Evolutionary conservation across 2,113 vertebrate species (phyloP), one percentile per base, ranked within the genome.

Genomic region (Merops nubicus): DNA sequence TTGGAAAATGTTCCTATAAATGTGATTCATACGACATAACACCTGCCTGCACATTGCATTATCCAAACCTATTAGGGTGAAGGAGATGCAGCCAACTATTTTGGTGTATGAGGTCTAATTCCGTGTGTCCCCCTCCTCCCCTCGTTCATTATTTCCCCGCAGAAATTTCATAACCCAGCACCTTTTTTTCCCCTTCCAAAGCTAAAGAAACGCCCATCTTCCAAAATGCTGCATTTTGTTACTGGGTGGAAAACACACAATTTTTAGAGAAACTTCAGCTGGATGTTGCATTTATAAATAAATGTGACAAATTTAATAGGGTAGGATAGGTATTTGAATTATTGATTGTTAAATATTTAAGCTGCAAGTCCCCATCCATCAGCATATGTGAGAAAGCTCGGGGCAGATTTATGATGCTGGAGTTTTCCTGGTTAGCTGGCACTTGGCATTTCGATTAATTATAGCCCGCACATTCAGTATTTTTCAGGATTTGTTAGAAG

Each of bases 341-440:
- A 98, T 98, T 95, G 97, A 98, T 98, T 98, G 97, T 97, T 98
- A 98, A 98, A 98, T 98, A 97, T 98, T 98, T 98, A 97, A 98
- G 96, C 95, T 94, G 91, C 90, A 14, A 98, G 97, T 97, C 95
- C 89, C 96, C 98, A 98, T 98, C 97, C 96, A 98, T 98, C 98
- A 98, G 93, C 68, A 8, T 88, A 86, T n/a, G 82, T 89, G 94
- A 98, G 97, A 97, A 97, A 89, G 94, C 91, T 87, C 6, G 5
- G 91, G 98, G 97, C 98, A 98, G 98, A 98, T 98, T 98, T 98
- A 98, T 82, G 96, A 96, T 63, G 92, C 91, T 91, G 75, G 95
- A 97, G 96, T 97, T 98, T 98, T 97, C 97, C 98, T 97, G 97
- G 97, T 97, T 97, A 97, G 97, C 97, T 98, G 97, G 97, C 97